These are phyloP conservation scores for Conomelus anceps DNA, from an alignment of 2,888 invertebrate species.

Conservation along the genomic window DNA sequence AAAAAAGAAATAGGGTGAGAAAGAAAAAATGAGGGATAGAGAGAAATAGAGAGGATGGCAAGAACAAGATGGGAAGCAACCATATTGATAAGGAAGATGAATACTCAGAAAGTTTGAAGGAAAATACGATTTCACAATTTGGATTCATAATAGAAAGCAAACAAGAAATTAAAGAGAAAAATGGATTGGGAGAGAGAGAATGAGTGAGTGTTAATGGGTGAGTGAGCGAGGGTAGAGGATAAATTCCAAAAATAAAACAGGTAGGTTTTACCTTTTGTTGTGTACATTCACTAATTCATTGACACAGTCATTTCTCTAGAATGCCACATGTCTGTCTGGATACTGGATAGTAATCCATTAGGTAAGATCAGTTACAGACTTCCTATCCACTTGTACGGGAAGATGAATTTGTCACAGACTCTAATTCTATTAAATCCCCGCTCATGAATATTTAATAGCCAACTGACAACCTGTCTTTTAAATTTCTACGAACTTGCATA, in stretches of 20 bases:
- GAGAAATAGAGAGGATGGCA: background rate
- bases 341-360: background rate
- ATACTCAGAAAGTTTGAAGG: too few species aligned
- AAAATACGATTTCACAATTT: too few species aligned
- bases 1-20: background rate
- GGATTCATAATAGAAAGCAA: too few species aligned
- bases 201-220: too few species aligned
- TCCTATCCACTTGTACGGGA: background rate
- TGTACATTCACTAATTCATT: background rate
- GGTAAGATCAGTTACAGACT: background rate
- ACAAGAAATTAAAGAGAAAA: too few species aligned
- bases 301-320: background rate
- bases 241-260: background rate
- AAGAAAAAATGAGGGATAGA: background rate
- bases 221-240: too few species aligned
- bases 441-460: background rate
- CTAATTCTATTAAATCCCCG: background rate
- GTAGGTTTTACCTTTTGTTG: background rate
- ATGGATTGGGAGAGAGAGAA: too few species aligned
- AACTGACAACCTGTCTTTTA: background rate
- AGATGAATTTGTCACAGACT: background rate
- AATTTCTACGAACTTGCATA: background rate
- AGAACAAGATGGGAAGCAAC: too few species aligned
- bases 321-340: background rate
- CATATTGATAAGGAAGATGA: too few species aligned